Base-by-base conservation (phyloP, 1,140 invertebrate species). In the Lucilia cuprina region DNA sequence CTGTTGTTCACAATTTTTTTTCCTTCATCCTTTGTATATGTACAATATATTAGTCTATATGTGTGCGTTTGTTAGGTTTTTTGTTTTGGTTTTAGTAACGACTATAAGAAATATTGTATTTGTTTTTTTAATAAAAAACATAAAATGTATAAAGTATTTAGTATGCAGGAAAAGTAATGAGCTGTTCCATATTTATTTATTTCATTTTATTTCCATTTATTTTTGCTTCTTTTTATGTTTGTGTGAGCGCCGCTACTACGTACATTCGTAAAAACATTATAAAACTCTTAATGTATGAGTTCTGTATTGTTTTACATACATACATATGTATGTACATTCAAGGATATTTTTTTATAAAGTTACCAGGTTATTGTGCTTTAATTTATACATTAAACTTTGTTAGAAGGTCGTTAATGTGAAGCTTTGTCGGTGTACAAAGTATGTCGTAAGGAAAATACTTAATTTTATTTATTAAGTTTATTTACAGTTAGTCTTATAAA, bases 101-200 rank as follows among this genome's bases (percentile, higher is more conserved):
- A 55, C 8, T 17, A 55, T 13, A 55, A 55, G 50, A 70, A 70
- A 70, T 9, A 21, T 70, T 70, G 65, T 70, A 21, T 70, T 21
- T 70, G 19, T 70, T 21, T 70, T 21, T 70, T 70, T 70, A 55
- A 55, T 55, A 55, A n/a, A 14, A 55, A n/a, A 55, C 25, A 30
- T 8, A 41, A 41, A 60, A 60, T n/a, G 14, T 60, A 70, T 21
- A 70, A 70, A 70, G 65, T 70, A 70, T 70, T 70, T 70, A 70
- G 21, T 70, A 70, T 70, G 65, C 65, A 70, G 65, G 10, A 70
- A 25, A 19, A 70, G 65, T 70, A 70, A 70, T 70, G 65, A 70
- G 65, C 65, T 70, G 55, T n/a, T 60, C 55, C 55, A 41, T 41
- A 41, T 41, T 41, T 41, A 41, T 55, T n/a, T 55, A 17, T 55